Percentiles rank a stretch among this genome's conserved stretches.
These are phyloP conservation scores for Anneissia japonica DNA, from an alignment of 35 echinoderm and acorn worm genomes.

Conservation along the genomic window DNA sequence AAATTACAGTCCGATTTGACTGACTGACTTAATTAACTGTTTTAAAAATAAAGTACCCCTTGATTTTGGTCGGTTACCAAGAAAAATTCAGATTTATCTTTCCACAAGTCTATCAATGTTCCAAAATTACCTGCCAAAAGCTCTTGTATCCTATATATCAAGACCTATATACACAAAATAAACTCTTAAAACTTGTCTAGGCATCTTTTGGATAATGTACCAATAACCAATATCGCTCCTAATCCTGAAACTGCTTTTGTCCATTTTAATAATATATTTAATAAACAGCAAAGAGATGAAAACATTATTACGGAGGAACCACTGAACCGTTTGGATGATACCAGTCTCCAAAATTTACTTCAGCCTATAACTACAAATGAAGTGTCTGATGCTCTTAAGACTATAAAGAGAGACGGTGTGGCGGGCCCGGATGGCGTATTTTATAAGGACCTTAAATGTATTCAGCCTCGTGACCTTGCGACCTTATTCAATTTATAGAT, in stretches of 20 bases:
- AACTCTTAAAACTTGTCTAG: background rate
- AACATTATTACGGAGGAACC: background rate
- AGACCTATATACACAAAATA: background rate
- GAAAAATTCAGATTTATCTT: too few species aligned
- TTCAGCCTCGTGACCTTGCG: background rate
- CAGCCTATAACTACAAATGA: background rate
- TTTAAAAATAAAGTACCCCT: too few species aligned
- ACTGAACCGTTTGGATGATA: too few species aligned
- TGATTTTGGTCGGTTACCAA: too few species aligned
- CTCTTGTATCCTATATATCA: background rate
- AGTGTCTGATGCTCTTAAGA: background rate
- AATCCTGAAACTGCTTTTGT: background rate
- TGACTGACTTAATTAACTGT: too few species aligned
- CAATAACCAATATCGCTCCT: background rate
- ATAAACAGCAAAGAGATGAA: background rate
- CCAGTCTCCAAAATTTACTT: too few species aligned
- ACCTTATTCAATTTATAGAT: background rate
- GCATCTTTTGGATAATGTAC: background rate
- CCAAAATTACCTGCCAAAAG: background rate
- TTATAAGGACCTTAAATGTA: background rate
- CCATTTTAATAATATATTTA: background rate
- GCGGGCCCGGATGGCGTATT: constrained; percentile 4
- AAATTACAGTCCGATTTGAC: too few species aligned
- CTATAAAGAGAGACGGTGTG: constrained; percentile 14
- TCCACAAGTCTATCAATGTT: too few species aligned